Evolutionary conservation across 92 coral and sea anemone genomes (phyloP).

Genomic region (Montipora capitata): DNA sequence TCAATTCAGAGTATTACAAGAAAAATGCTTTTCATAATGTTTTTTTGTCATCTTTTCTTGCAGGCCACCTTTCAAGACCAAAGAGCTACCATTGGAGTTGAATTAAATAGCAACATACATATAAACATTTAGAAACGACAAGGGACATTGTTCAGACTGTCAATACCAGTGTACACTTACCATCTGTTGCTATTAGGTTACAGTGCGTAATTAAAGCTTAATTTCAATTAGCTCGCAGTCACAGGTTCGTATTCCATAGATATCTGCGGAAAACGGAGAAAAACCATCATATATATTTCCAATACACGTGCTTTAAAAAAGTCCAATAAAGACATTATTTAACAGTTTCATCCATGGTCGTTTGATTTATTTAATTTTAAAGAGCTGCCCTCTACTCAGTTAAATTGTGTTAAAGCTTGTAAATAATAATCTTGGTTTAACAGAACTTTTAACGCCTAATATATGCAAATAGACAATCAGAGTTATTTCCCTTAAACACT

Average conservation of each 20-base stretch:
- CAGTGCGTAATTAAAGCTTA: background rate
- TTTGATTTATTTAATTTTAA: background rate
- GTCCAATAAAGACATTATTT: slow-evolving; percentile 32
- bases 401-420: background rate
- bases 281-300: background rate
- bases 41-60: background rate
- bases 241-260: background rate
- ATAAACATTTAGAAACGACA: background rate
- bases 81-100: background rate
- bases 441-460: too few species aligned
- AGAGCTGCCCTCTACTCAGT: background rate
- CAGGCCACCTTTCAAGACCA: background rate
- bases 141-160: background rate
- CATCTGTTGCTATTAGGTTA: background rate
- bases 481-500: too few species aligned
- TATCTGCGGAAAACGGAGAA: background rate
- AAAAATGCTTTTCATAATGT: background rate
- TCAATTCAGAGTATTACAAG: background rate
- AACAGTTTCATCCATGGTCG: background rate
- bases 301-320: background rate
- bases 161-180: background rate
- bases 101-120: background rate
- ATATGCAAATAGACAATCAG: too few species aligned
- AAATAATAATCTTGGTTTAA: background rate
- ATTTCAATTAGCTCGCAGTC: background rate